phyloP scores from a whole-genome alignment of 2,113 vertebrate genomes.

The Spilogale gracilis region DNA sequence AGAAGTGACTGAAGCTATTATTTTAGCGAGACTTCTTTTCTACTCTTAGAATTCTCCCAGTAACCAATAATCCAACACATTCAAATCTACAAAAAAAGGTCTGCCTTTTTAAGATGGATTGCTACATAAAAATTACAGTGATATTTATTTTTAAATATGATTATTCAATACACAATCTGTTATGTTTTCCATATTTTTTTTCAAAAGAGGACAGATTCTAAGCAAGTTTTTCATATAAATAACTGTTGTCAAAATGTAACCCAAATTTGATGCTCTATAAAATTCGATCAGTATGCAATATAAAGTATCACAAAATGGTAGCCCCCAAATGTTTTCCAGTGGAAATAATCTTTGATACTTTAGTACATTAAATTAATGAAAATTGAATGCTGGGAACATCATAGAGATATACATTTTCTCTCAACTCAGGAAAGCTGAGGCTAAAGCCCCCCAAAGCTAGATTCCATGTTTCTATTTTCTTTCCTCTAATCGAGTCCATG shows the following conservation, averaged over 20 bases:
- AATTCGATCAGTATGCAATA: background rate
- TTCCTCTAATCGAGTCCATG: background rate
- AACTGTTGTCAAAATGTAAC: background rate
- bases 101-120: background rate
- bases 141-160: background rate
- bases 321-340: background rate
- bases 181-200: background rate
- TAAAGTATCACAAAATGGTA: background rate
- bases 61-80: constrained; percentile 9
- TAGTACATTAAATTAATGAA: background rate
- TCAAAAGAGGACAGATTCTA: constrained; percentile 29
- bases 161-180: background rate
- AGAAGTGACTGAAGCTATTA: background rate
- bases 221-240: constrained; percentile 1
- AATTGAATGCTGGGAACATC: background rate
- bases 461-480: background rate
- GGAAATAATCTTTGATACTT: background rate
- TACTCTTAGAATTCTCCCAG: constrained; percentile 7
- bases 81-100: background rate
- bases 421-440: background rate
- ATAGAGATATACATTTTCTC: background rate
- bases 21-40: background rate
- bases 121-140: background rate
- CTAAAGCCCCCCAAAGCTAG: background rate
- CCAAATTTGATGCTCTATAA: background rate